phyloP scores from a whole-genome alignment of 1,140 invertebrate species.

The Drosophila cardini region DNA sequence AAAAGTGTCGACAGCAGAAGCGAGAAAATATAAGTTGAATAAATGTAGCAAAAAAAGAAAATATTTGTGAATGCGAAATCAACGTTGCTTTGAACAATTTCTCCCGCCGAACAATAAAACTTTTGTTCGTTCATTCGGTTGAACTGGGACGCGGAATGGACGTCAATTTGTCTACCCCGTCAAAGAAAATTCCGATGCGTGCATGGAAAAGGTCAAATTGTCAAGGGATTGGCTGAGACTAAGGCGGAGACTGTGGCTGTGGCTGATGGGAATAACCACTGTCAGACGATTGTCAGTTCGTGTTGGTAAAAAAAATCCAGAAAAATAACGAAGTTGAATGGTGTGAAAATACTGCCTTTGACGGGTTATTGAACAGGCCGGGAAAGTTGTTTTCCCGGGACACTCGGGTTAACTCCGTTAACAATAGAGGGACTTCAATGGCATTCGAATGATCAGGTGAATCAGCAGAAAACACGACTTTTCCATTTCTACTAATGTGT shows the following conservation, averaged over 20 bases:
- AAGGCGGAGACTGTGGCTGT: neutral
- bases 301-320: slow-evolving; percentile 15
- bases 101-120: slow-evolving; percentile 56
- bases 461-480: slow-evolving; percentile 53
- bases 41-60: slow-evolving; percentile 38
- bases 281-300: slow-evolving; percentile 49
- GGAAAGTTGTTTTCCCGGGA: slow-evolving; percentile 4
- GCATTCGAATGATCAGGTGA: slow-evolving; percentile 42
- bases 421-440: slow-evolving; percentile 7
- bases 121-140: slow-evolving; percentile 47
- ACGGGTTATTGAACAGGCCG: slow-evolving; percentile 39
- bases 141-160: slow-evolving; percentile 29
- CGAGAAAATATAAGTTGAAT: slow-evolving; percentile 20
- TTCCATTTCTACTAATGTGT: slow-evolving; percentile 58
- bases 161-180: slow-evolving; percentile 2
- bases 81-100: slow-evolving; percentile 55
- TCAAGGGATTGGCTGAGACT: slow-evolving; percentile 34
- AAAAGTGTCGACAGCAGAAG: slow-evolving; percentile 15
- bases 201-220: slow-evolving; percentile 51
- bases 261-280: slow-evolving; percentile 17
- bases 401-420: neutral
- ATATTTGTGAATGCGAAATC: slow-evolving; percentile 55
- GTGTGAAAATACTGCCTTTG: slow-evolving; percentile 42
- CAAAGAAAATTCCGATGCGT: slow-evolving; percentile 32
- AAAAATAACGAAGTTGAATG: slow-evolving; percentile 24